Evolutionary conservation across 1,140 invertebrate genomes (phyloP), one percentile per base, ranked within the genome.

Genomic region (Bombus sylvicola): DNA sequence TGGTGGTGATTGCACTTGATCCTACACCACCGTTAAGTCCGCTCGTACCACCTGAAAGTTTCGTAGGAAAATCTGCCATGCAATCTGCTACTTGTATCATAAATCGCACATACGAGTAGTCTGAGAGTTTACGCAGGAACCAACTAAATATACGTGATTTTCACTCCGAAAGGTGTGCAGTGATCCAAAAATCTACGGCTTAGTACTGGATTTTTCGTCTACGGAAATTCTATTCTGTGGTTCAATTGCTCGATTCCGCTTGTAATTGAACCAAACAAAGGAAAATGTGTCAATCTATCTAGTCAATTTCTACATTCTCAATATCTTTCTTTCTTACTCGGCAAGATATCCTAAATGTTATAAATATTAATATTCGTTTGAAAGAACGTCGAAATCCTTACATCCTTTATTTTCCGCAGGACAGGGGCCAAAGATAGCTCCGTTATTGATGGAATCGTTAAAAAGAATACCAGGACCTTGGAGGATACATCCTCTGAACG

Each of bases 401-500:
- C 98, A 98, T 91, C 96, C 96, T 91, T 96, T 96, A 8, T 95
- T 96, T 22, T 96, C 96, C 68, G 97, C 95, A 0, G 97, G 97
- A 93, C 98, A 98, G 18, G 95, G 92, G 18, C 97, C 97, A 93
- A 98, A 98, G 13, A 96, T 92, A 8, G 97, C 97, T 91, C 97
- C 97, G 89, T 96, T 96, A 47, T 96, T 95, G 66, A 96, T 93
- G 69, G 96, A 96, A 28, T 96, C 94, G 91, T 97, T 97, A 92
- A 98, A 98, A 85, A 97, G 96, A 34, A 98, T 96, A 78, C 97
- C 97, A 10, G 98, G 98, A 28, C 98, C 98, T 96, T 98, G 97
- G 81, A 97, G 96, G 47, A 98, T 96, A 93, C 98, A 98, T 80
- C 98, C 98, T 89, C 96, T 96, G 95, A 98, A 98, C 83, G 97